A percentile compares a stretch with the other conserved stretches of the same genome.
phyloP scores from a whole-genome alignment of 2,113 vertebrate genomes.

The Callopanchax toddi region DNA sequence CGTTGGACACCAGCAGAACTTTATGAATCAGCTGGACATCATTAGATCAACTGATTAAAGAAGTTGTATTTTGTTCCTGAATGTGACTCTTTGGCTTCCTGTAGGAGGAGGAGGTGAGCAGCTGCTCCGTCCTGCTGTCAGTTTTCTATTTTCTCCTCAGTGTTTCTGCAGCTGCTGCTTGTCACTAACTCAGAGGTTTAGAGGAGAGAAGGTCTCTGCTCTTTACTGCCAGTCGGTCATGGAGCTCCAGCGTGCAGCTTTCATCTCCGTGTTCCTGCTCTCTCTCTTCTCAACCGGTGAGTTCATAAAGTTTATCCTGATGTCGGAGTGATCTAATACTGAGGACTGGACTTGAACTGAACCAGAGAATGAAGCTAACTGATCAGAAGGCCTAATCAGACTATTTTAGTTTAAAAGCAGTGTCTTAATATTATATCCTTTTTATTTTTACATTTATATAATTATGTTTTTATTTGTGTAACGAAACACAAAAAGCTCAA shows the following conservation, averaged over 20 bases:
- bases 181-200: conserved; percentile 44
- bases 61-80: background rate
- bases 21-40: no score
- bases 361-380: background rate
- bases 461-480: no score
- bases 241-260: conserved; percentile 22
- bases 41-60: no score
- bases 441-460: no score
- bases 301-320: no score
- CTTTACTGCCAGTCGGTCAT: conserved; percentile 33
- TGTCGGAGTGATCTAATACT: no score
- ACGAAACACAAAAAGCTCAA: no score
- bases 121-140: background rate
- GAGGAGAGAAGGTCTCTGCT: background rate
- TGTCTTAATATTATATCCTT: no score
- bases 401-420: no score
- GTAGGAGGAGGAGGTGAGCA: background rate
- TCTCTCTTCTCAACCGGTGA: conserved; percentile 48
- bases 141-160: conserved; percentile 61
- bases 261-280: conserved; percentile 30
- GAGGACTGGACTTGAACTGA: no score
- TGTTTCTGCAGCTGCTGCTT: conserved; percentile 59
- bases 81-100: conserved; percentile 1
- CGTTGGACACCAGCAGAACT: background rate
- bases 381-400: background rate